A percentile compares a stretch with the other conserved stretches of the same genome.
phyloP scores from a whole-genome alignment of 2,113 vertebrate genomes.

The Phyllopteryx taeniolatus region DNA sequence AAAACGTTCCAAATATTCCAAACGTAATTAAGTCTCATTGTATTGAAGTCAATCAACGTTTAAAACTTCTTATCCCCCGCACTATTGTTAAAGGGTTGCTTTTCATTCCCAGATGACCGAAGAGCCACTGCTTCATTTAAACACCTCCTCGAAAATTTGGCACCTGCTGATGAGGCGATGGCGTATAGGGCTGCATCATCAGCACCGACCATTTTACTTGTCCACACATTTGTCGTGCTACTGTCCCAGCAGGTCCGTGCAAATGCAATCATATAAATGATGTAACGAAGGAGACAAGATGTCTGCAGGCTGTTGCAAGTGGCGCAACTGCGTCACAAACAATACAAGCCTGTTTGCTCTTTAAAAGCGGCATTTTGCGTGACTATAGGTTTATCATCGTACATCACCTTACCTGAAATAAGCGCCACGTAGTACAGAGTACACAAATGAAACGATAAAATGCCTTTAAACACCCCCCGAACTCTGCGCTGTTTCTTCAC shows the following conservation, averaged over 20 bases:
- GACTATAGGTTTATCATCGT: not conserved
- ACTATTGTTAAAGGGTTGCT: not conserved
- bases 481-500: not conserved
- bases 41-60: not conserved
- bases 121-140: not conserved
- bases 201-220: not conserved
- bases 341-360: rapidly evolving
- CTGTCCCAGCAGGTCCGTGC: not conserved
- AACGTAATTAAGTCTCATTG: not conserved
- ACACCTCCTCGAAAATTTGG: not conserved
- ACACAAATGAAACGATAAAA: constrained; percentile 10
- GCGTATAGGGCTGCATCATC: not conserved
- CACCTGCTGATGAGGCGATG: not conserved
- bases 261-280: not conserved
- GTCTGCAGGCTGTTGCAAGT: not conserved
- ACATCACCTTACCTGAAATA: constrained; percentile 46
- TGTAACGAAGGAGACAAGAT: not conserved
- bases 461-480: not conserved
- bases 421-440: constrained; percentile 20
- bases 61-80: not conserved
- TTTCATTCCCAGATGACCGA: not conserved
- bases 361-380: not conserved
- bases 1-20: not conserved
- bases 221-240: not conserved
- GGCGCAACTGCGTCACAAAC: constrained; percentile 40